Evolutionary conservation across 2,797 vertebrate genomes (phyloP).

Genomic region (Platalea minor): DNA sequence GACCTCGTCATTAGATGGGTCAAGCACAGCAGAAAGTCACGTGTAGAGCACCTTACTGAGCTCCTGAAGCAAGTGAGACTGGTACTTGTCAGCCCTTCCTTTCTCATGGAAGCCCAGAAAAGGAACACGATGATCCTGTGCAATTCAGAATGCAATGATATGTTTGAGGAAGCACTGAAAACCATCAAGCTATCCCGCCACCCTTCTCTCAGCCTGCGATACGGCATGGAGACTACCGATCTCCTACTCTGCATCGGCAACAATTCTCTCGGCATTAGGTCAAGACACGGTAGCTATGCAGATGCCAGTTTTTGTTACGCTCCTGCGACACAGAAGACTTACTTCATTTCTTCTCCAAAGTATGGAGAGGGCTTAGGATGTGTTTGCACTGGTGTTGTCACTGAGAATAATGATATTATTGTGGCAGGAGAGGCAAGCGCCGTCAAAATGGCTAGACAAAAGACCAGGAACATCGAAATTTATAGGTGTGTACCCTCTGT

Average conservation of each 20-base stretch:
- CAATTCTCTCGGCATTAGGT: slow-evolving; percentile 88
- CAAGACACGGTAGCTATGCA: slow-evolving; percentile 84
- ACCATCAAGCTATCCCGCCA: slow-evolving; percentile 76
- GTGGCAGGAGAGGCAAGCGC: slow-evolving; percentile 90
- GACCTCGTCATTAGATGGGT: slow-evolving; percentile 94
- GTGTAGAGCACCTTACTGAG: slow-evolving; percentile 82
- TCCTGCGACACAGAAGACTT: slow-evolving; percentile 82
- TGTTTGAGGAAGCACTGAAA: slow-evolving; percentile 86
- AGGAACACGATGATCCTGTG: slow-evolving; percentile 88
- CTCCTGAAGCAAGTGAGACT: slow-evolving; percentile 91
- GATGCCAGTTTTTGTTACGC: slow-evolving; percentile 94
- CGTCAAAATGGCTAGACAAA: slow-evolving; percentile 83
- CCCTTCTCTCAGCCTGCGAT: slow-evolving; percentile 84
- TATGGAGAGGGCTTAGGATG: slow-evolving; percentile 90
- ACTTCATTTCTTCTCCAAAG: slow-evolving; percentile 93
- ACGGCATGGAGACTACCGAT: slow-evolving; percentile 95
- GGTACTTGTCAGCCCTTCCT: slow-evolving; percentile 84
- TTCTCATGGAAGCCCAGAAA: slow-evolving; percentile 83
- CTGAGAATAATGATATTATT: slow-evolving; percentile 87
- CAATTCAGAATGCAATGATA: slow-evolving; percentile 84
- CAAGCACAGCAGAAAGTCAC: slow-evolving; percentile 77
- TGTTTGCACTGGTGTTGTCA: slow-evolving; percentile 89
- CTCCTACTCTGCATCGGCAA: slow-evolving; percentile 94
- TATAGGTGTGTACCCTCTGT: slow-evolving; percentile 82
- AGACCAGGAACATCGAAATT: slow-evolving; percentile 86